These are phyloP conservation scores for Raillietiella orientalis DNA, from an alignment of 2,888 invertebrate species.

Conservation along the genomic window DNA sequence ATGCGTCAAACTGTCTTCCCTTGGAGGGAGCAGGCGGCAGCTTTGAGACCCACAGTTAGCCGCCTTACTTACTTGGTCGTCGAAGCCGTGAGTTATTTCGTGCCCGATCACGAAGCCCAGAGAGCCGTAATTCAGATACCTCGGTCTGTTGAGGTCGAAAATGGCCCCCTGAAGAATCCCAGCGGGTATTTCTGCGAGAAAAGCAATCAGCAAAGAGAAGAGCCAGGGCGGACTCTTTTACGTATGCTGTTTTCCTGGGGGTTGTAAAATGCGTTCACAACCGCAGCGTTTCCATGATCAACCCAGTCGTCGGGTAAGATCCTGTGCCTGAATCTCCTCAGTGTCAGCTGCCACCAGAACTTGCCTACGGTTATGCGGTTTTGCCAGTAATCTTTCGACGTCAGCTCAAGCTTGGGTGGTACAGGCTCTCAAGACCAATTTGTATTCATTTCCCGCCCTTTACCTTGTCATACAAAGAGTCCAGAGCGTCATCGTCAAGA, in stretches of 20 bases:
- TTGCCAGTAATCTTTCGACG: too few relatives aligned
- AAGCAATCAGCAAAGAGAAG: conserved; percentile 1
- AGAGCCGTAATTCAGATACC: conserved; percentile 69
- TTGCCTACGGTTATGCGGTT: too few relatives aligned
- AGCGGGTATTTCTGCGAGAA: conserved; percentile 42
- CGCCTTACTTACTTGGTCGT: conserved; percentile 8
- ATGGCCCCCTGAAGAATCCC: conserved; percentile 73
- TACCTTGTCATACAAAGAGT: conserved; percentile 38
- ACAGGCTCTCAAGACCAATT: too few relatives aligned
- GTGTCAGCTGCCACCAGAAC: too few relatives aligned
- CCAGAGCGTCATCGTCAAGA: conserved; percentile 41
- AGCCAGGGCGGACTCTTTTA: conserved; percentile 17
- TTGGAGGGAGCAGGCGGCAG: too few relatives aligned
- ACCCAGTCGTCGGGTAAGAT: too few relatives aligned
- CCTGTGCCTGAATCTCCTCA: too few relatives aligned
- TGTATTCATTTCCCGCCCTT: too few relatives aligned
- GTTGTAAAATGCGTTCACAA: conserved; percentile 58
- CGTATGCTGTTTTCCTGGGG: conserved; percentile 58
- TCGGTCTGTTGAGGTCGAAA: conserved; percentile 56
- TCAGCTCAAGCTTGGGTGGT: too few relatives aligned
- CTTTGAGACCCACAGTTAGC: conserved; percentile 5
- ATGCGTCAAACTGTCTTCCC: conserved; percentile 67
- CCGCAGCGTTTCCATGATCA: conserved; percentile 45
- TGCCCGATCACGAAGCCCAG: conserved; percentile 74
- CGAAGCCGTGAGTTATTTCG: conserved; percentile 43